These are phyloP conservation scores for Drosophila grimshawi DNA, from an alignment of 1,140 invertebrate species.

Conservation along the genomic window DNA sequence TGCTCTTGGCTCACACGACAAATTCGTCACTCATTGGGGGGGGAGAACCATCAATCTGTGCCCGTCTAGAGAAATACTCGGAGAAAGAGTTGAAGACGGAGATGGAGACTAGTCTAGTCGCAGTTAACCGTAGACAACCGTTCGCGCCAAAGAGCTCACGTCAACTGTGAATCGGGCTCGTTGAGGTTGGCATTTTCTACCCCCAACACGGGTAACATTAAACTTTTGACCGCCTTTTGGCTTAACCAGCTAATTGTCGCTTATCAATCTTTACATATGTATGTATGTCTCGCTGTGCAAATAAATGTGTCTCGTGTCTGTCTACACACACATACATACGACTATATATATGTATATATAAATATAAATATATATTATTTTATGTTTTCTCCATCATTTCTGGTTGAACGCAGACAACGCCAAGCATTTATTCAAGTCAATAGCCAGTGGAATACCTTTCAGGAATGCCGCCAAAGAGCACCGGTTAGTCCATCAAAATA, in stretches of 20 bases:
- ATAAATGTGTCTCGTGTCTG: background rate
- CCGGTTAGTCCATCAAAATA: background rate
- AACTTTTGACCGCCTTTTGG: conserved; percentile 75
- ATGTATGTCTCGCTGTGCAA: background rate
- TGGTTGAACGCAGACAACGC: conserved; percentile 38
- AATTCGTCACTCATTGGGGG: conserved; percentile 20
- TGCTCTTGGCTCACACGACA: conserved; percentile 32
- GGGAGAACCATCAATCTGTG: conserved; percentile 71
- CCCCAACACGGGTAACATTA: conserved; percentile 67
- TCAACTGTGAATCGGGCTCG: conserved; percentile 56
- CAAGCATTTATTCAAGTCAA: conserved; percentile 16
- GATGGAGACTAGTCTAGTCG: no score
- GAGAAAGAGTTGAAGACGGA: background rate
- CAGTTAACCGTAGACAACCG: conserved; percentile 13
- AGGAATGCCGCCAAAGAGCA: conserved; percentile 51
- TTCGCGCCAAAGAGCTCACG: conserved; percentile 29
- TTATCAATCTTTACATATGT: conserved; percentile 64
- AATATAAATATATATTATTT: no score
- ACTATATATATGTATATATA: no score
- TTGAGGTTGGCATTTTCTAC: conserved; percentile 61
- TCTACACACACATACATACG: no score
- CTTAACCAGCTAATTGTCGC: conserved; percentile 63
- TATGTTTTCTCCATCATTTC: conserved; percentile 1
- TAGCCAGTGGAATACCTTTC: conserved; percentile 19
- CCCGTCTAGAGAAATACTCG: background rate